Conservation (phyloP, 1,140 invertebrate species). For the Panagrolaimus sp. region DNA sequence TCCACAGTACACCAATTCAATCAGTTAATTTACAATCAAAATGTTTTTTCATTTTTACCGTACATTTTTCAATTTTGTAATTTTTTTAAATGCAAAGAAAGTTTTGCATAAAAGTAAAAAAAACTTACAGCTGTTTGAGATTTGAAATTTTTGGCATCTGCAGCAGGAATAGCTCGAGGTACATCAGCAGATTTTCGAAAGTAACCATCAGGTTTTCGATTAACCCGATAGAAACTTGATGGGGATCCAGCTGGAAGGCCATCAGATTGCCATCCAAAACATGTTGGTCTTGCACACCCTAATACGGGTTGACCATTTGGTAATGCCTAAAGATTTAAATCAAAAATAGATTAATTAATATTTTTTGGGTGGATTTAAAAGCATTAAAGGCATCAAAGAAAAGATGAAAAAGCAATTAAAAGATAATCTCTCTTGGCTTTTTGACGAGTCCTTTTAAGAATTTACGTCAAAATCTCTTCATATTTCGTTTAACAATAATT, state of each 20-base stretch:
- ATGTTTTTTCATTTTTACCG: no score
- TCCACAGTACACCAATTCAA: no score
- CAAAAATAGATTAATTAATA: no score
- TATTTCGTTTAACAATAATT: background rate
- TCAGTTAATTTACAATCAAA: no score
- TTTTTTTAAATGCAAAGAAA: no score
- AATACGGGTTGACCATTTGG: constrained; percentile 48
- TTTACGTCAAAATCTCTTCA: background rate
- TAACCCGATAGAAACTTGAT: constrained; percentile 43
- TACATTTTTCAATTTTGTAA: no score
- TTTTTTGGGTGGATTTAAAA: no score
- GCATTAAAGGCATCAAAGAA: no score
- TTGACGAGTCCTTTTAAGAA: background rate
- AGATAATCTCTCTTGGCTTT: no score
- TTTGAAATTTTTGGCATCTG: constrained; percentile 27
- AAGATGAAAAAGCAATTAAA: no score
- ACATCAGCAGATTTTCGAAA: constrained; percentile 27
- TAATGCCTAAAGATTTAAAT: no score
- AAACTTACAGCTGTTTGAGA: constrained; percentile 31
- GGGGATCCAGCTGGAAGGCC: constrained; percentile 29
- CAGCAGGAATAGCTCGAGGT: constrained; percentile 17
- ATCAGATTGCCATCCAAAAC: constrained; percentile 49
- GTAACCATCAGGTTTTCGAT: constrained; percentile 22
- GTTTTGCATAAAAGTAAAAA: background rate
- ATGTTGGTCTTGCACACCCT: constrained; percentile 51